A percentile compares a stretch with the other conserved stretches of the same genome.
phyloP scores from a whole-genome alignment of 1,140 invertebrate species.

The Oncopeltus fasciatus region DNA sequence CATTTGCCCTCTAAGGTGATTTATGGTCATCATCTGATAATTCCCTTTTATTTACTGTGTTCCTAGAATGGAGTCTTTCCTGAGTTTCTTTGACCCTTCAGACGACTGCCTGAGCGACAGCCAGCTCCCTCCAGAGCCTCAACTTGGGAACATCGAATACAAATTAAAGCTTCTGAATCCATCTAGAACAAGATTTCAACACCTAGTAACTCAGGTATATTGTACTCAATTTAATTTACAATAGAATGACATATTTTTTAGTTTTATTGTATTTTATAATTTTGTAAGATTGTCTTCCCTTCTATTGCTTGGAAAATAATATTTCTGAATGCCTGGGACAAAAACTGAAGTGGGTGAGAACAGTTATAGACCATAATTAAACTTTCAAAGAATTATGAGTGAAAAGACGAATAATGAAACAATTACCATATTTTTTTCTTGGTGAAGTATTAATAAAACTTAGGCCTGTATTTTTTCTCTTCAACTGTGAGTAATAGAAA shows the following conservation, averaged over 20 bases:
- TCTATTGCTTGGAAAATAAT: too few relatives aligned
- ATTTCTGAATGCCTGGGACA: too few relatives aligned
- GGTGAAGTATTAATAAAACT: too few relatives aligned
- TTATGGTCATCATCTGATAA: neutral
- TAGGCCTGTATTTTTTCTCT: too few relatives aligned
- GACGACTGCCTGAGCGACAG: slow-evolving; percentile 31
- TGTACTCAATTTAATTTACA: neutral
- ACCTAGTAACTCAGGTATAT: slow-evolving; percentile 67
- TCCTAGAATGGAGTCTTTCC: slow-evolving; percentile 53
- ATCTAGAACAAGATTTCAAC: slow-evolving; percentile 69
- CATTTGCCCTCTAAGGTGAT: neutral
- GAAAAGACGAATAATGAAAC: too few relatives aligned
- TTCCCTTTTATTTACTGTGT: neutral
- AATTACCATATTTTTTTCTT: too few relatives aligned
- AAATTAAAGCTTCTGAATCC: slow-evolving; percentile 79
- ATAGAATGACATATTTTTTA: too few relatives aligned
- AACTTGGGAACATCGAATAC: slow-evolving; percentile 84
- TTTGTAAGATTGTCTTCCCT: too few relatives aligned
- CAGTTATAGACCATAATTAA: too few relatives aligned
- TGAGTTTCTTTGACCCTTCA: slow-evolving; percentile 57
- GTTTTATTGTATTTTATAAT: too few relatives aligned
- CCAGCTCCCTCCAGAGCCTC: slow-evolving; percentile 70
- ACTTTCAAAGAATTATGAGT: too few relatives aligned
- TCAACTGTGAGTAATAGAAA: too few relatives aligned
- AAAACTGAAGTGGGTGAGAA: neutral